Base-by-base conservation (phyloP, 2,113 vertebrate species). In the Prunella himalayana region DNA sequence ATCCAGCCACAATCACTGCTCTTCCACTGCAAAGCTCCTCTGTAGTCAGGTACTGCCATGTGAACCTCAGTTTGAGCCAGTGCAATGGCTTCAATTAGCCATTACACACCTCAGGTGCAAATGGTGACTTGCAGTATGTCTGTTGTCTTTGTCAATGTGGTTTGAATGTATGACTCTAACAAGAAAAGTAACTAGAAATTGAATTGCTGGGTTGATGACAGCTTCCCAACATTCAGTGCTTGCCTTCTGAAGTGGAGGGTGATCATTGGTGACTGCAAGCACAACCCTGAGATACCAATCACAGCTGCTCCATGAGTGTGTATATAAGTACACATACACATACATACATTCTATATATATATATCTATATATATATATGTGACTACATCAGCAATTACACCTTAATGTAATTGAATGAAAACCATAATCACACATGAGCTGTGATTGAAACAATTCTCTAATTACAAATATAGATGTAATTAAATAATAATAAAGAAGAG, bases 51-150 rank as follows among this genome's bases (percentile, higher is more conserved):
- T 6, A 82, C 35, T 11, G 37, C 65, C 41, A 5, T 3, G 23
- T 51, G 78, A 87, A 72, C 73, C 61, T 66, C 63, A 53, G 3
- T 21, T 4, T 59, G 63, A 73, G 53, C 30, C 31, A 10, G 30
- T 45, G 60, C 78, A 83, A 77, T 73, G 82, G 69, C 83, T 97
- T 88, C 80, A 93, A 69, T 86, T 82, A 93, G 57, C 33, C 30
- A 3, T 60, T 75, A 64, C 70, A 49, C 35, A 61, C 42, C 80
- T 86, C 42, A 92, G 88, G 65, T 94, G 80, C 93, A 92, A 88
- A 71, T 3, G 22, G 81, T 68, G 70, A 64, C 64, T 92, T 21
- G 41, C 60, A 93, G 37, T 59, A 68, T 14, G 57, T 70, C 87
- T 89, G 57, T 20, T 56, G 39, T 59, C 60, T 73, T 80, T 59